Evolutionary conservation across 2,797 vertebrate species (phyloP).

Genomic region (Kryptolebias ocellatus): DNA sequence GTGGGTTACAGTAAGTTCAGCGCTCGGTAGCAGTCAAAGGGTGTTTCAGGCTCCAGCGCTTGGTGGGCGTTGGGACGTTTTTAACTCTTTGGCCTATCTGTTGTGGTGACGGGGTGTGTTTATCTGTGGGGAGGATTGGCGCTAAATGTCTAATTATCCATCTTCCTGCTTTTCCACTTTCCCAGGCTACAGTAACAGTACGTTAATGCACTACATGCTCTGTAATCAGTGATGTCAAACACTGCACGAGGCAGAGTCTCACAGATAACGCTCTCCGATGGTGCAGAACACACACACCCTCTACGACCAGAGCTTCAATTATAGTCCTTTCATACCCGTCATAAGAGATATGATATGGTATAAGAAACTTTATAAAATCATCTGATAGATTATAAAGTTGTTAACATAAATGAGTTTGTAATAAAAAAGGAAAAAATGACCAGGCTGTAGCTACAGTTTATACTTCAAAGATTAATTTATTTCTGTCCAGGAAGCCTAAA

Average conservation of each 20-base stretch:
- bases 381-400: neutral
- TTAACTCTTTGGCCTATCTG: slow-evolving; percentile 69
- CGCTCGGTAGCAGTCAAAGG: slow-evolving; percentile 41
- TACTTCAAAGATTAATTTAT: neutral
- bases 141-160: slow-evolving; percentile 81
- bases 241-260: slow-evolving; percentile 56
- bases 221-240: slow-evolving; percentile 80
- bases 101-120: slow-evolving; percentile 80
- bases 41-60: slow-evolving; percentile 49
- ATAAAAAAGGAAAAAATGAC: neutral
- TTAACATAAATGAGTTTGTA: neutral
- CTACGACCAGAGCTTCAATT: slow-evolving; percentile 53
- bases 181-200: slow-evolving; percentile 76
- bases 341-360: neutral
- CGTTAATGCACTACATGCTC: slow-evolving; percentile 62
- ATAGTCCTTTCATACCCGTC: slow-evolving; percentile 46
- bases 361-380: neutral
- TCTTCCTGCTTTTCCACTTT: slow-evolving; percentile 66
- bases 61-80: slow-evolving; percentile 59
- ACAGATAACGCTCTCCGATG: slow-evolving; percentile 48
- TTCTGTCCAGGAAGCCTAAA: neutral
- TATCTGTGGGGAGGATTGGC: slow-evolving; percentile 66
- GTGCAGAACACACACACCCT: slow-evolving; percentile 15
- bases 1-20: slow-evolving; percentile 59
- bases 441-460: neutral